phyloP scores from a whole-genome alignment of 2,797 vertebrate species.

The Dallia pectoralis region DNA sequence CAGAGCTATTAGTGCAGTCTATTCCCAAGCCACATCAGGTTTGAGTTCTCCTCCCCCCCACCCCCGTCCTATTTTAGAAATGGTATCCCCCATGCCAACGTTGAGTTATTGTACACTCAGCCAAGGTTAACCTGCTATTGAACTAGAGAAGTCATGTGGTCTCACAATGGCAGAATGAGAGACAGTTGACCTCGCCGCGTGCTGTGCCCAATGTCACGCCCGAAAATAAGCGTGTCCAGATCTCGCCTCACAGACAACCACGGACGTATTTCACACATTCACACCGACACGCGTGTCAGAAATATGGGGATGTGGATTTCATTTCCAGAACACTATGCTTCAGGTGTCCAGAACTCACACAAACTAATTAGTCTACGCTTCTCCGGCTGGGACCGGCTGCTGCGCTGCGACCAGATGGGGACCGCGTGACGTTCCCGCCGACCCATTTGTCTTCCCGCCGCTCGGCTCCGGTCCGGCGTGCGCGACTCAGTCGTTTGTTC shows the following conservation, averaged over 20 bases:
- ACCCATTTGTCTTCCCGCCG: slow-evolving; percentile 59
- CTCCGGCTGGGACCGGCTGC: slow-evolving; percentile 58
- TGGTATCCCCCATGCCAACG: slow-evolving; percentile 49
- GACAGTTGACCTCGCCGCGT: no score
- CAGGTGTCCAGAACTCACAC: slow-evolving; percentile 49
- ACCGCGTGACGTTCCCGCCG: slow-evolving; percentile 64
- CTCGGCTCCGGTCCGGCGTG: slow-evolving; percentile 39
- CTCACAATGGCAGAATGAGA: slow-evolving; percentile 25
- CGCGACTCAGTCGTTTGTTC: slow-evolving; percentile 41
- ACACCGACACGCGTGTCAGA: slow-evolving; percentile 11
- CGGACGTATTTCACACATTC: neutral
- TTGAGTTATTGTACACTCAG: slow-evolving; percentile 32
- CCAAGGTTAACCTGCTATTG: slow-evolving; percentile 55
- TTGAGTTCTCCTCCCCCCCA: slow-evolving; percentile 43
- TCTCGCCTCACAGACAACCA: neutral
- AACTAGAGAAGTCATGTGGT: slow-evolving; percentile 37
- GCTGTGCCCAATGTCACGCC: no score
- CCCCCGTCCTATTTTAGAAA: slow-evolving; percentile 62
- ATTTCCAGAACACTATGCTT: slow-evolving; percentile 29
- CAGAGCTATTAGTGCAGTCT: slow-evolving; percentile 62
- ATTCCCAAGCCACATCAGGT: slow-evolving; percentile 68
- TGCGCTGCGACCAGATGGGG: slow-evolving; percentile 64
- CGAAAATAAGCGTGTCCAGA: neutral
- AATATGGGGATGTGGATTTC: slow-evolving; percentile 9
- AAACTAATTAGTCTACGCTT: slow-evolving; percentile 62